These are phyloP conservation scores for Drosophila leontia DNA, from an alignment of 1,140 invertebrate species.

Conservation along the genomic window DNA sequence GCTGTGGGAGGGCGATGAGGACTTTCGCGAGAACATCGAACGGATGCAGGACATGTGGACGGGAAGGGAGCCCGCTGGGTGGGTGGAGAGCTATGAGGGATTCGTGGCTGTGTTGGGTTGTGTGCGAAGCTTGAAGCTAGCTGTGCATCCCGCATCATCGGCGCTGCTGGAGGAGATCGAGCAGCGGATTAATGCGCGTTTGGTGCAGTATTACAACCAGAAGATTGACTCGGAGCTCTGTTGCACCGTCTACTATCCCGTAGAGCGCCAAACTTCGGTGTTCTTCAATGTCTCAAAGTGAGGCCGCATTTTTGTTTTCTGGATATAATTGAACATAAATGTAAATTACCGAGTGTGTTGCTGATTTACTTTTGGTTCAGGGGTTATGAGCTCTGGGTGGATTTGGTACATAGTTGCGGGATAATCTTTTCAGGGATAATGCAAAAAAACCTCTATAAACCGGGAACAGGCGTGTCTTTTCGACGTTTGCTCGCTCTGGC, in stretches of 20 bases:
- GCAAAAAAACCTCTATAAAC: too few species aligned
- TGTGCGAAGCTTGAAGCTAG: constrained; percentile 52
- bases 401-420: not conserved
- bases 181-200: constrained; percentile 54
- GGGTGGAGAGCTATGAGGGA: constrained; percentile 60
- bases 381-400: not conserved
- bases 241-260: constrained; percentile 76
- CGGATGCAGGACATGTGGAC: constrained; percentile 61
- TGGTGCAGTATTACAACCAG: constrained; percentile 62
- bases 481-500: too few species aligned
- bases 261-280: constrained; percentile 47
- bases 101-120: constrained; percentile 65
- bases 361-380: not conserved
- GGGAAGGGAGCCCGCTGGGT: constrained; percentile 3
- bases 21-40: constrained; percentile 62
- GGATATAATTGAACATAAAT: constrained; percentile 18
- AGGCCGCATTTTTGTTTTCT: not conserved
- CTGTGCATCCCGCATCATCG: constrained; percentile 54
- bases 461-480: too few species aligned
- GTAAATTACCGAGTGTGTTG: constrained; percentile 29
- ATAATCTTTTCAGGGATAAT: too few species aligned
- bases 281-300: constrained; percentile 8
- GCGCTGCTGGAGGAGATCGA: constrained; percentile 59
- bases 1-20: constrained; percentile 62
- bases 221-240: constrained; percentile 72